phyloP scores from a whole-genome alignment of 2,888 invertebrate species.

The Caenorhabditis zanzibari region DNA sequence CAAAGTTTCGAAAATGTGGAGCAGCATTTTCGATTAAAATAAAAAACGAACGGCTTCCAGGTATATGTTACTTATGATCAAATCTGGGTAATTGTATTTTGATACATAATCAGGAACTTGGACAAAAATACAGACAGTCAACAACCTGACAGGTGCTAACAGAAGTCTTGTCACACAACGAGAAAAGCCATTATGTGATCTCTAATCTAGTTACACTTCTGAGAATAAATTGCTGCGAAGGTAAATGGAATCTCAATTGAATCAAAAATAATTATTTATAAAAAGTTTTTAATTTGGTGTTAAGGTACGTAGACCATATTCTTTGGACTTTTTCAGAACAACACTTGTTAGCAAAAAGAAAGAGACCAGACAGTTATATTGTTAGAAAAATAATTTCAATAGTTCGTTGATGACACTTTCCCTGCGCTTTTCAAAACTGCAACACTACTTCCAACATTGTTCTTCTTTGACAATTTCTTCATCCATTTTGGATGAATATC shows the following conservation, averaged over 20 bases:
- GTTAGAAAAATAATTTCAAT: too few species aligned
- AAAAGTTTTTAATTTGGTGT: too few species aligned
- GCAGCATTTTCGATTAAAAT: neutral
- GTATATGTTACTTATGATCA: neutral
- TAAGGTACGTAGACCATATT: too few species aligned
- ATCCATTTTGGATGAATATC: slow-evolving; percentile 48
- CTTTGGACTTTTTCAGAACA: too few species aligned
- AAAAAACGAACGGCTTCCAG: neutral
- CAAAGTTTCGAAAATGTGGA: neutral
- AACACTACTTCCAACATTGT: slow-evolving; percentile 5
- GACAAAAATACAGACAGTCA: slow-evolving; percentile 13
- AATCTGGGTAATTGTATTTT: neutral
- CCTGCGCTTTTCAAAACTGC: slow-evolving; percentile 17
- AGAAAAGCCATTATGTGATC: neutral
- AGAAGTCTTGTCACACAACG: neutral
- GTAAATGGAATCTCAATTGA: too few species aligned
- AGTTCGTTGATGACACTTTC: neutral
- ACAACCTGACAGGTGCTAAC: neutral
- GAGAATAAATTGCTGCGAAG: too few species aligned
- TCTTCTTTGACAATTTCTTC: neutral
- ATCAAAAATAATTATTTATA: too few species aligned
- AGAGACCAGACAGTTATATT: too few species aligned
- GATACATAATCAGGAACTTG: neutral
- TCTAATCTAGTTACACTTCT: too few species aligned
- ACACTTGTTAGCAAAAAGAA: too few species aligned